Base-by-base conservation (phyloP, 2,797 vertebrate species). In the Brachymystax lenok region DNA sequence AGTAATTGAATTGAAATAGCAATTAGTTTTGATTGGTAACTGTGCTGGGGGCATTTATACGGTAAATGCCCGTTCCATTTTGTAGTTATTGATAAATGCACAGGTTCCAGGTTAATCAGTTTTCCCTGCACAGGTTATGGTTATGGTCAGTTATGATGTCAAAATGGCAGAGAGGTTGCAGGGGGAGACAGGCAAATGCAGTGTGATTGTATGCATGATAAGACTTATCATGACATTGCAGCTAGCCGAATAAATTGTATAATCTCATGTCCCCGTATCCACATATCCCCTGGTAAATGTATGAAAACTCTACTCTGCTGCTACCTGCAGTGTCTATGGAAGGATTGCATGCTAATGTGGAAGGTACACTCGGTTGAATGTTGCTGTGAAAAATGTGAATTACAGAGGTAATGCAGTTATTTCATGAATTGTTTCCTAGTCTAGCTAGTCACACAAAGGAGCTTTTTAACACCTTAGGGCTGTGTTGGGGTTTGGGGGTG, bases 141-240 rank as follows among this genome's bases (percentile, higher is more conserved):
- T 30, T 59, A 51, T 77, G 12, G 27, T 50, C 40, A 10, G 27
- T 72, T 27, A 16, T 66, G 27, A 63, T 66, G 75, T 71, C 24
- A 77, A 72, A 72, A 51, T 71, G 56, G 13, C 30, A 71, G 54
- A 59, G 59, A 56, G 50, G 17, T 69, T 68, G 50, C 59, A 76
- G 56, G 19, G 30, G 40, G 17, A 72, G 14, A 30, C 52, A n/a
- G 52, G 17, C 56, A 50, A 28, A 71, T 52, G 24, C 21, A 51
- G 21, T 50, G 16, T 16, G 46, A 50, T 69, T 46, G 71, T 72
- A 56, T 72, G 14, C 66, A 72, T 72, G 71, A 56, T 71, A 72
- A 30, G 52, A 72, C 51, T 69, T 69, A 46, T 69, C n/a, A 14
- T 33, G 16, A 27, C 27, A 33, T 30, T 72, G 71, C 46, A 72